Evolutionary conservation across 2,888 invertebrate species (phyloP).

Genomic region (Halictus ligatus): DNA sequence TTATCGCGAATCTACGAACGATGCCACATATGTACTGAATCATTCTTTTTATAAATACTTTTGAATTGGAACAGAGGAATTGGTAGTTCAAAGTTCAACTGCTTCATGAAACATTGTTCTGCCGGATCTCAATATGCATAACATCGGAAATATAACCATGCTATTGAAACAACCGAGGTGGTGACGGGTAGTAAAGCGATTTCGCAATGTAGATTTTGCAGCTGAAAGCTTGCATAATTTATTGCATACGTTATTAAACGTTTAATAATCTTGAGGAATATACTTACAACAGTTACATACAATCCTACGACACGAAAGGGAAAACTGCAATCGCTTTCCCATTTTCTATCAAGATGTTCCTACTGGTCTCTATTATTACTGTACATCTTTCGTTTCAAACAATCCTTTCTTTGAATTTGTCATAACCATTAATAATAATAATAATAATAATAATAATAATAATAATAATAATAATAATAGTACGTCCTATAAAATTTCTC

Average conservation of each 20-base stretch:
- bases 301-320: slow-evolving; percentile 16
- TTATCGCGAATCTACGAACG: too few species aligned
- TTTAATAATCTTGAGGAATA: slow-evolving; percentile 43
- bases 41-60: not conserved
- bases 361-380: not conserved
- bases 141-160: too few species aligned
- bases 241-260: slow-evolving; percentile 73
- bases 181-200: not conserved
- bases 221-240: slow-evolving; percentile 75
- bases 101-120: not conserved
- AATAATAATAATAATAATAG: not conserved
- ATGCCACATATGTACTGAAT: not conserved
- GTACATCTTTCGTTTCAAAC: not conserved
- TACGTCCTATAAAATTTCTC: not conserved
- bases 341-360: not conserved
- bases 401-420: not conserved
- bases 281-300: slow-evolving; percentile 59
- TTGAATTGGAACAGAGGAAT: not conserved
- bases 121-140: not conserved
- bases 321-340: not conserved
- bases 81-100: not conserved
- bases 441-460: not conserved
- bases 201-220: slow-evolving; percentile 43
- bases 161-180: not conserved
- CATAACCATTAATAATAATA: not conserved